These are phyloP conservation scores for Numenius arquata DNA, from an alignment of 2,113 vertebrate species.

Conservation along the genomic window DNA sequence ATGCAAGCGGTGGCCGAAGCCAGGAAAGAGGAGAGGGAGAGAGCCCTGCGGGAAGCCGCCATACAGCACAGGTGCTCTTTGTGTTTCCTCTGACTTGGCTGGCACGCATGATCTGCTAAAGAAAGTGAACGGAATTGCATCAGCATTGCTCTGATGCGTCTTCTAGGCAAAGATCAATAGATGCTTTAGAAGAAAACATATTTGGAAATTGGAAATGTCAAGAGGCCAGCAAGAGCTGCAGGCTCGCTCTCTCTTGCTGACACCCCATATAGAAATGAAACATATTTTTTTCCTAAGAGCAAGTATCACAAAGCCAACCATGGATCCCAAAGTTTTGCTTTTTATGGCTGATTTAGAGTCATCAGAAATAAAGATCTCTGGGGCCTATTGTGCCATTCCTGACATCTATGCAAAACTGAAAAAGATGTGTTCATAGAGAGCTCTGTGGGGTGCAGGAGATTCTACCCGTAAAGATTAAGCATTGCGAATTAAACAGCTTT, in stretches of 20 bases:
- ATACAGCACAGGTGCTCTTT: slow-evolving; percentile 42
- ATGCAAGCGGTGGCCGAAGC: slow-evolving; percentile 22
- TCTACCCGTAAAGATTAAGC: neutral
- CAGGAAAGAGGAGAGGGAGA: slow-evolving; percentile 45
- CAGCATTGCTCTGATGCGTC: neutral
- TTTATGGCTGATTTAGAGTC: neutral
- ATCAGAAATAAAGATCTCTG: neutral
- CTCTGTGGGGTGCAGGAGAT: neutral
- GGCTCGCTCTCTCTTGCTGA: neutral
- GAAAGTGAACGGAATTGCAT: neutral
- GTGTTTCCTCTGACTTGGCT: neutral
- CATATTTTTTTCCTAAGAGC: neutral
- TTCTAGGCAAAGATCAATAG: neutral
- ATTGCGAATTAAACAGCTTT: neutral
- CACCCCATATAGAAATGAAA: neutral
- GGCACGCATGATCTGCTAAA: neutral
- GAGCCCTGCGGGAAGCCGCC: neutral
- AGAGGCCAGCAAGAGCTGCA: neutral
- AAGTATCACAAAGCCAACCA: neutral
- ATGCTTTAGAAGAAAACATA: neutral
- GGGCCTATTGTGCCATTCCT: neutral
- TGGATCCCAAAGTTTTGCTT: neutral
- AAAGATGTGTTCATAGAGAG: neutral
- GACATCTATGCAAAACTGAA: neutral
- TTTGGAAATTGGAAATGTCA: neutral